Evolutionary conservation across 2,888 invertebrate genomes (phyloP).

Genomic region (Spialia ferax): DNA sequence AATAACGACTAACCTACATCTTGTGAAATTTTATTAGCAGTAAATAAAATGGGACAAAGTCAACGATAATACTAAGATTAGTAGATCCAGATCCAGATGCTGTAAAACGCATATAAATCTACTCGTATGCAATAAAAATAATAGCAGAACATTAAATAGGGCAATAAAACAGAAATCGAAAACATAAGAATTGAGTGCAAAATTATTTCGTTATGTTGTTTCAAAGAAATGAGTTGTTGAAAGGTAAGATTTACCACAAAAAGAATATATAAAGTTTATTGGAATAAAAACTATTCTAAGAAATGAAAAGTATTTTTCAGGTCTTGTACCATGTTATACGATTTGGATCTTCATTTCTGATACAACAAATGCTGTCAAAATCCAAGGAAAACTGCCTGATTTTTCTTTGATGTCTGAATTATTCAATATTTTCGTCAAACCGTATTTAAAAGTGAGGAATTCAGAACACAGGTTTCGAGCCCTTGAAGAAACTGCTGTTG

Average conservation of each 20-base stretch:
- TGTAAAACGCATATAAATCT: slow-evolving; percentile 13
- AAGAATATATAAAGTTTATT: not conserved
- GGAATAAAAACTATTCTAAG: not conserved
- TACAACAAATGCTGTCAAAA: not conserved
- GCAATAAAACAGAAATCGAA: slow-evolving; percentile 12
- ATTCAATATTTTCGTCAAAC: slow-evolving; percentile 54
- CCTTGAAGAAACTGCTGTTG: slow-evolving; percentile 46
- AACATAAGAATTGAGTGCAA: slow-evolving; percentile 5
- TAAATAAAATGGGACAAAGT: not conserved
- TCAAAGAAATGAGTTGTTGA: not conserved
- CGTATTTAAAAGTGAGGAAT: slow-evolving; percentile 49
- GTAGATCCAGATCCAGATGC: not conserved
- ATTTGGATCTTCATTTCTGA: not conserved
- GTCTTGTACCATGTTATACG: not conserved
- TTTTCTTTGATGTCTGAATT: slow-evolving; percentile 48
- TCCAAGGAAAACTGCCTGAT: slow-evolving; percentile 46
- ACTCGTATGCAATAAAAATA: not conserved
- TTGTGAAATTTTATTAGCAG: too few relatives aligned
- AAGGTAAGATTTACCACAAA: slow-evolving; percentile 14
- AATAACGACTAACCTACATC: too few relatives aligned
- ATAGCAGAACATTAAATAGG: slow-evolving; percentile 7
- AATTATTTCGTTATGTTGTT: slow-evolving; percentile 19
- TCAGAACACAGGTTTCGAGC: slow-evolving; percentile 31
- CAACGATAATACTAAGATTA: not conserved
- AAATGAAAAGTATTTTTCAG: not conserved